Base-by-base conservation (phyloP, 2,888 invertebrate species). In the Netelia melanura region DNA sequence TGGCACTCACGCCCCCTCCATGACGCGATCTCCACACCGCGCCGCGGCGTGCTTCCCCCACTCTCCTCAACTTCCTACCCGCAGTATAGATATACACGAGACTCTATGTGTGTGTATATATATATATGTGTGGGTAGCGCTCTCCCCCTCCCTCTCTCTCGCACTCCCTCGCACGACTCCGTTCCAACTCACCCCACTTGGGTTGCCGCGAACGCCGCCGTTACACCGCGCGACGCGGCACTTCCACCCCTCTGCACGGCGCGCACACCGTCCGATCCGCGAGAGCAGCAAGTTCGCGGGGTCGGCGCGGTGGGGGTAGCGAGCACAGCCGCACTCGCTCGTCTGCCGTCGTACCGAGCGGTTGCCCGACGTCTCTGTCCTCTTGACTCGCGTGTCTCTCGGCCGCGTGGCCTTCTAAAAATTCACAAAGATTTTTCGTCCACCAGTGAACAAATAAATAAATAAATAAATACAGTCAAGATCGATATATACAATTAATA, bases 341-440 rank as follows among this genome's bases (percentile, higher is more conserved):
- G 93, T 89, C 92, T 90, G 92, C 92, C 92, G 91, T 89, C 90
- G 93, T 90, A 91, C 90, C 89, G 93, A 91, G 91, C 92, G 91
- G 91, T 91, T 90, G 91, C 80, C 77, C 71, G 30, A 30, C 30
- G 30, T 30, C 30, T 48, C 44, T 10, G 48, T 68, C n/a, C 64
- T 30, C 75, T 38, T 1, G 5, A 56, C 56, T 62, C 21, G 9
- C 48, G 56, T 72, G 25, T 72, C 38, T 72, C 25, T 10, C 52
- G 8, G n/a, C 43, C 38, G 38, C 30, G 30, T 30, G 30, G 30
- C 30, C 5, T 30, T 30, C 5, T 30, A 30, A 30, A 30, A 30
- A 17, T 30, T 30, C 30, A 30, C 30, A 5, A 30, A 30, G 5
- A 5, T 5, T 30, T 30, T 30, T 30, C 5, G 3, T 30, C 30